Evolutionary conservation across 2,113 vertebrate species (phyloP).

Genomic region (Eulacestoma nigropectus): DNA sequence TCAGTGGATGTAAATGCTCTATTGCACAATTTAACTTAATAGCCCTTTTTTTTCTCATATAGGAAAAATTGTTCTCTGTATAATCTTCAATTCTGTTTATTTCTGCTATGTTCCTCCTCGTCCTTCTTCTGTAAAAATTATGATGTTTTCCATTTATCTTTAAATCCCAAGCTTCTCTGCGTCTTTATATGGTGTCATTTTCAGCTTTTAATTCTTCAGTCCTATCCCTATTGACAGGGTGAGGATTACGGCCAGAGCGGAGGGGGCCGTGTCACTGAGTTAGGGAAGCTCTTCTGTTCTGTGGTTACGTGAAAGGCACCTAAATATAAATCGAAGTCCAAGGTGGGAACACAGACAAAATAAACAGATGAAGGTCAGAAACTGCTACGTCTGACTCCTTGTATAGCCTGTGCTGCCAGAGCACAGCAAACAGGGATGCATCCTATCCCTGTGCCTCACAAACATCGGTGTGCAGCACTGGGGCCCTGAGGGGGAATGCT

Average conservation of each 20-base stretch:
- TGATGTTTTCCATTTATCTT: background rate
- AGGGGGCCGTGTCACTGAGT: rapidly evolving
- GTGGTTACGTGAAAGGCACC: background rate
- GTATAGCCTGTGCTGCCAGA: background rate
- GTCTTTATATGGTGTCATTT: background rate
- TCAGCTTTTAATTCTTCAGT: background rate
- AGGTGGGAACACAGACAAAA: background rate
- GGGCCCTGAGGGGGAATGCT: background rate
- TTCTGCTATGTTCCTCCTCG: background rate
- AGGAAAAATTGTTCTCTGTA: background rate
- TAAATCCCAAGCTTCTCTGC: background rate
- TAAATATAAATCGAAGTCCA: background rate
- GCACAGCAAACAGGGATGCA: background rate
- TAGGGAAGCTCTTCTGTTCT: background rate
- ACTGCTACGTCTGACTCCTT: background rate
- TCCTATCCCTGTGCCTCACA: background rate
- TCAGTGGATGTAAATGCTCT: background rate
- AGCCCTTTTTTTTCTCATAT: background rate
- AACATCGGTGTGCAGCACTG: background rate
- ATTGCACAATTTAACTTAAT: background rate
- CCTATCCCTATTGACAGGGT: background rate
- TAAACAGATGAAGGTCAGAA: background rate
- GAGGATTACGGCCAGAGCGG: background rate
- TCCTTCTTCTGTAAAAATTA: background rate
- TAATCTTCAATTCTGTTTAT: background rate